Conservation (phyloP, 2,888 invertebrate species). For the Nemapogon koenigi region DNA sequence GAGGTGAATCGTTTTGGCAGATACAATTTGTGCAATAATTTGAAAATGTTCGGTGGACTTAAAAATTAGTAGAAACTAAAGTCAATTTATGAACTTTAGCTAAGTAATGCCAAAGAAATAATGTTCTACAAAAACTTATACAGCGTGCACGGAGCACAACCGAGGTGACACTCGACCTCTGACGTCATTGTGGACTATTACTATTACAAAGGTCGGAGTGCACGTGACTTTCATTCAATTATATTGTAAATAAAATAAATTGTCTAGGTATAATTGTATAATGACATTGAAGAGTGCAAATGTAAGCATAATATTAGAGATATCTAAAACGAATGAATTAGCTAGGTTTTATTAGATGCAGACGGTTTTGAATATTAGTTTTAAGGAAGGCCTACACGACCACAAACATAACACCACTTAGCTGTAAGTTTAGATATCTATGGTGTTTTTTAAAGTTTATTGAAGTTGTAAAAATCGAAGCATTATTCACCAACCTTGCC, state of each 20-base stretch:
- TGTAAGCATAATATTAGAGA: slow-evolving; percentile 55
- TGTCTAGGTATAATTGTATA: too few species aligned
- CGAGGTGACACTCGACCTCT: too few species aligned
- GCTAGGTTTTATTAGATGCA: too few species aligned
- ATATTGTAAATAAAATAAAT: too few species aligned
- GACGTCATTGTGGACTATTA: too few species aligned
- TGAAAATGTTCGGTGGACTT: slow-evolving; percentile 1
- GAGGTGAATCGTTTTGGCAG: neutral
- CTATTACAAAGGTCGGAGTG: too few species aligned
- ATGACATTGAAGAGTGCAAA: slow-evolving; percentile 34
- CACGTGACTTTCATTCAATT: too few species aligned
- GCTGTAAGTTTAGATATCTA: slow-evolving; percentile 29
- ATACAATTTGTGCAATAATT: slow-evolving; percentile 4
- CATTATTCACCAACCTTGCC: slow-evolving; percentile 57
- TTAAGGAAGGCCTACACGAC: slow-evolving; percentile 27
- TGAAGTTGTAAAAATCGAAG: slow-evolving; percentile 26
- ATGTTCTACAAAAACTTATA: too few species aligned
- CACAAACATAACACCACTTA: slow-evolving; percentile 50
- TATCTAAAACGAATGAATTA: too few species aligned
- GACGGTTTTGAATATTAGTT: too few species aligned
- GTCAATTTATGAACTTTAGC: slow-evolving; percentile 33
- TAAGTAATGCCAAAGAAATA: slow-evolving; percentile 61
- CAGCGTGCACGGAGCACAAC: too few species aligned
- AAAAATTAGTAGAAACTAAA: too few species aligned
- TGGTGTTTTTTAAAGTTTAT: slow-evolving; percentile 1